Evolutionary conservation across 2,113 vertebrate species (phyloP), one percentile per base, ranked within the genome.

Genomic region (Rhynchomys soricoides): DNA sequence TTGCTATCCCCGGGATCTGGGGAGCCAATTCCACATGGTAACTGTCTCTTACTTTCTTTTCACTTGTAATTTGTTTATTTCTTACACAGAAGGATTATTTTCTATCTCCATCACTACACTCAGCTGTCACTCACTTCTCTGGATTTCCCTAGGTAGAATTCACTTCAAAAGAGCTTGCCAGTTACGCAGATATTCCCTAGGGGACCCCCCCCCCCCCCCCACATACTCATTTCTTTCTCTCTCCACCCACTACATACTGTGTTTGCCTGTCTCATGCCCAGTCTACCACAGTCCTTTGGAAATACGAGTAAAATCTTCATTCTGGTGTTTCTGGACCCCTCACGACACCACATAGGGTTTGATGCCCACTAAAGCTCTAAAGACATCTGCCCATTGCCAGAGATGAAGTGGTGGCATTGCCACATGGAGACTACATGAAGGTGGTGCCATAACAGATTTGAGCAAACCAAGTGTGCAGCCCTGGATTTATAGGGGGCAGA

Each of bases 171-270:
- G 75, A 34, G 64, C n/a, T 62, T 87, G 43, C 43, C 48, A 29
- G 37, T 13, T 43, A 9, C 10, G 48, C 73, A 78, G 40, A 3
- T 34, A 9, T 15, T 45, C 24, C 55, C 29, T 15, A 73, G 52
- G 71, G 26, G 31, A 90, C 43, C 21, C 24, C 24, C 31, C 13
- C 0, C 1, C 3, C 7, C 43, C 21, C 24, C 24, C 31, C 13
- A 0, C 1, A 5, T 9, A 34, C 37, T 74, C 5, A 31, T 37
- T 13, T 73, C 34, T 71, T 29, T 40, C 1, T 55, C 29, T 90
- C 8, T 2, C 3, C 2, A 5, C 8, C 1, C 0, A 12, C 4
- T 21, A 24, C 29, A 29, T 5, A 5, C 0, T 26, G 0, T 4
- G 31, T 0, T 40, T 7, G 59, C 4, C 0, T 1, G 50, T 26